Evolutionary conservation across 2,888 invertebrate species (phyloP).

Genomic region (Sipha maydis): DNA sequence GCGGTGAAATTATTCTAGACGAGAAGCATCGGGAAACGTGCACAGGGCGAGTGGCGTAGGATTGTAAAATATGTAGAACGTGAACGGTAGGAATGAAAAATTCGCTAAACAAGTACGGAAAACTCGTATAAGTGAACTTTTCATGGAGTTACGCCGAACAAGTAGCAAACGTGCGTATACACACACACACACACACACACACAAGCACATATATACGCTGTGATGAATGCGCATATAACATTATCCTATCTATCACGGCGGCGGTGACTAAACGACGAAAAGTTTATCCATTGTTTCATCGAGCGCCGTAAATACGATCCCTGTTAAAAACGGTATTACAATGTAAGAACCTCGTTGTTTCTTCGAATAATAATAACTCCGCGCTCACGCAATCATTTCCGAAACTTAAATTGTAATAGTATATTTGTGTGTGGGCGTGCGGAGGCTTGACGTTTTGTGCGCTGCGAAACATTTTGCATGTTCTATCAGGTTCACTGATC

Average conservation of each 20-base stretch:
- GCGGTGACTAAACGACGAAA: neutral
- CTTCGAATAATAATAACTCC: neutral
- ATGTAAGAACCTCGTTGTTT: neutral
- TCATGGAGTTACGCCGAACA: neutral
- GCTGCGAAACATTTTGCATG: too few relatives aligned
- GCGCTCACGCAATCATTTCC: too few relatives aligned
- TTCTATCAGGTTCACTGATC: too few relatives aligned
- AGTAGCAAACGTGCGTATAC: neutral
- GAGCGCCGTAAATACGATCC: neutral
- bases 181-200: neutral
- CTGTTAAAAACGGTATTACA: neutral
- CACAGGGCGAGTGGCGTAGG: too few relatives aligned
- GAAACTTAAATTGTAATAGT: too few relatives aligned
- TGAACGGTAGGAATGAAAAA: neutral
- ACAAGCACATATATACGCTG: too few relatives aligned
- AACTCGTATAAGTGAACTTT: conserved; percentile 1
- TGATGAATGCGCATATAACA: neutral
- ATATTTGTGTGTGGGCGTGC: neutral
- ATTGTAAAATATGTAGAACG: neutral
- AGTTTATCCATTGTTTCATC: neutral
- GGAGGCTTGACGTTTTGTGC: too few relatives aligned
- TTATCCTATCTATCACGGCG: neutral
- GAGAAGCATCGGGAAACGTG: too few relatives aligned
- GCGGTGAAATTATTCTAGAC: too few relatives aligned
- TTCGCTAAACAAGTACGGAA: neutral